A percentile compares a stretch with the other conserved stretches of the same genome.
Evolutionary conservation across 2,888 invertebrate genomes (phyloP).

Genomic region (Lucinisca nassula): DNA sequence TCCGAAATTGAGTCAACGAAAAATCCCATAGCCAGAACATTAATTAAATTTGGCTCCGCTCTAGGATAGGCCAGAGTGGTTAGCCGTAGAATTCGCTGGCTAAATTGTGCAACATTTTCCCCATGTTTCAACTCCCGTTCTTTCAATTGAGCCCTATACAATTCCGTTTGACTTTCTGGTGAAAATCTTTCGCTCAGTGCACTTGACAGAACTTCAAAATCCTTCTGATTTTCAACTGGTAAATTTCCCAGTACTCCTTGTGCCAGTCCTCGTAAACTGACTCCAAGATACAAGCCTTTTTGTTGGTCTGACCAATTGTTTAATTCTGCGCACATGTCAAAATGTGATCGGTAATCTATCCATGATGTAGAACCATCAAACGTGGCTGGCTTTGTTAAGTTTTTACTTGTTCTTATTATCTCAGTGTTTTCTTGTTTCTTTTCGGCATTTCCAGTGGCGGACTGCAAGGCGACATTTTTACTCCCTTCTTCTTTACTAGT

Average conservation of each 20-base stretch:
- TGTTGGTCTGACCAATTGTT: neutral
- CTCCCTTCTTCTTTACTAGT: neutral
- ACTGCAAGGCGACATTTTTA: neutral
- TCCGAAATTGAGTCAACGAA: neutral
- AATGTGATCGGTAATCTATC: neutral
- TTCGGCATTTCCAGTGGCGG: neutral
- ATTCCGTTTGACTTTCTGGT: no score
- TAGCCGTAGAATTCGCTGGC: neutral
- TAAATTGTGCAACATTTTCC: neutral
- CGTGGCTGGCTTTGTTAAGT: neutral
- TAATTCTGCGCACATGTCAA: neutral
- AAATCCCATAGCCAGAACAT: neutral
- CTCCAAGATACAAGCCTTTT: no score
- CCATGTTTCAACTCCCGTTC: neutral
- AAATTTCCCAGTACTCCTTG: neutral
- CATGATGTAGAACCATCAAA: neutral
- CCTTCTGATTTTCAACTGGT: neutral
- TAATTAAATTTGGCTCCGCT: neutral
- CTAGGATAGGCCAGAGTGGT: neutral
- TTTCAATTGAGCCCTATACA: neutral
- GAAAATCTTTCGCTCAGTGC: neutral
- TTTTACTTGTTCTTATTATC: neutral
- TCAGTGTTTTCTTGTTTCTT: neutral
- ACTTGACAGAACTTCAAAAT: neutral
- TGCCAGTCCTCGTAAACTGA: neutral